Evolutionary conservation across 2,888 invertebrate species (phyloP).

Genomic region (Carpatolechia fugitivella): DNA sequence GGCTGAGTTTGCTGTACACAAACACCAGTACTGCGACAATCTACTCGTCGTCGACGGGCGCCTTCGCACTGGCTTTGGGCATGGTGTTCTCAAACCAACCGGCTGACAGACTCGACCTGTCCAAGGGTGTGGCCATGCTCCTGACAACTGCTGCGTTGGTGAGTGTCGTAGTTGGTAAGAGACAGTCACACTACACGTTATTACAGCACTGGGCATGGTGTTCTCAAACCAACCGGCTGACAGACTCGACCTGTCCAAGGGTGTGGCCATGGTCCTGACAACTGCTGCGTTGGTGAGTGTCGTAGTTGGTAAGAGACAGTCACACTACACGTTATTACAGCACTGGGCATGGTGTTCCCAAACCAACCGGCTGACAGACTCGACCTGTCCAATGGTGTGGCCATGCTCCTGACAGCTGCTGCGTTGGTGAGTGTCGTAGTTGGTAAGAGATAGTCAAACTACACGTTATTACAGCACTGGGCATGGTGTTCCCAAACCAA

Average conservation of each 20-base stretch:
- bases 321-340: too few species aligned
- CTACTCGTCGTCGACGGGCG: slow-evolving; percentile 91
- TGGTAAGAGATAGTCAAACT: too few species aligned
- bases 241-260: slow-evolving; percentile 91
- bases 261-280: slow-evolving; percentile 88
- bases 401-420: slow-evolving; percentile 87
- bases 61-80: slow-evolving; percentile 92
- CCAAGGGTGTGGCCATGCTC: slow-evolving; percentile 89
- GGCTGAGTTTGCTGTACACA: slow-evolving; percentile 90
- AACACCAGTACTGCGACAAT: slow-evolving; percentile 93
- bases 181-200: too few species aligned
- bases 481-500: slow-evolving; percentile 91
- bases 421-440: slow-evolving; percentile 88
- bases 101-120: slow-evolving; percentile 90
- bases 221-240: slow-evolving; percentile 91
- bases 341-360: slow-evolving; percentile 92
- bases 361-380: slow-evolving; percentile 90
- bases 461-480: too few species aligned
- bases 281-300: slow-evolving; percentile 88
- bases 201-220: slow-evolving; percentile 90
- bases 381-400: slow-evolving; percentile 90
- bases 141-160: slow-evolving; percentile 89
- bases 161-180: too few species aligned
- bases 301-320: too few species aligned
- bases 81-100: slow-evolving; percentile 91